phyloP scores from a whole-genome alignment of 2,888 invertebrate species.

The Nephrotoma guestfalica region DNA sequence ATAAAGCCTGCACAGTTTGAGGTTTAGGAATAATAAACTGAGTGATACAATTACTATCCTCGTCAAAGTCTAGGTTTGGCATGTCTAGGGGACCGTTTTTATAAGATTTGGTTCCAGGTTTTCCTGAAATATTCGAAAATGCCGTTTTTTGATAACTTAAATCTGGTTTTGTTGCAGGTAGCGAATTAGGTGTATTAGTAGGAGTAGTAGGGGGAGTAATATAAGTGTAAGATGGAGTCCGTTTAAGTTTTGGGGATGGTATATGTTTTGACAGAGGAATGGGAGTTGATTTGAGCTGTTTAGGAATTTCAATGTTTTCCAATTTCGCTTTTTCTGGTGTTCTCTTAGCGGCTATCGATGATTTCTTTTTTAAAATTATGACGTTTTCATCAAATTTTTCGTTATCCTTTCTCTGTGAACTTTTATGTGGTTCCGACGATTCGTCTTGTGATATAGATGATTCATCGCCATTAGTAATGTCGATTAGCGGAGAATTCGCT shows the following conservation, averaged over 20 bases:
- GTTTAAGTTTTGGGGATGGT: neutral
- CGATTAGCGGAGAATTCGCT: too few relatives aligned
- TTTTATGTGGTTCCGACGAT: neutral
- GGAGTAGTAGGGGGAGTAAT: neutral
- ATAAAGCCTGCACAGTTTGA: neutral
- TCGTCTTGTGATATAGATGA: too few relatives aligned
- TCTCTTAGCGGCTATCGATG: neutral
- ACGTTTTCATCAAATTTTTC: neutral
- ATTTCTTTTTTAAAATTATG: neutral
- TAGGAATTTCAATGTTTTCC: neutral
- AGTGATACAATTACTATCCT: neutral
- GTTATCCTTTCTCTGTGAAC: neutral
- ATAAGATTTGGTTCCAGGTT: neutral
- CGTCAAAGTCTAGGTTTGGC: neutral
- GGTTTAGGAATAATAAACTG: neutral
- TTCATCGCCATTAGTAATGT: too few relatives aligned
- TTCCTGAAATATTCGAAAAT: neutral
- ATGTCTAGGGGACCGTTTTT: neutral
- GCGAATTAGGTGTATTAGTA: neutral
- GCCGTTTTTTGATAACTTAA: neutral
- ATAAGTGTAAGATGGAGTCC: neutral
- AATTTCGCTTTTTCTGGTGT: neutral
- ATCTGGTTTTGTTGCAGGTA: neutral
- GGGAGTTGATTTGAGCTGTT: neutral
- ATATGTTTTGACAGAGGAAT: neutral